Evolutionary conservation across 2,888 invertebrate species (phyloP), one percentile per base, ranked within the genome.

Genomic region (Hemithea aestivaria): DNA sequence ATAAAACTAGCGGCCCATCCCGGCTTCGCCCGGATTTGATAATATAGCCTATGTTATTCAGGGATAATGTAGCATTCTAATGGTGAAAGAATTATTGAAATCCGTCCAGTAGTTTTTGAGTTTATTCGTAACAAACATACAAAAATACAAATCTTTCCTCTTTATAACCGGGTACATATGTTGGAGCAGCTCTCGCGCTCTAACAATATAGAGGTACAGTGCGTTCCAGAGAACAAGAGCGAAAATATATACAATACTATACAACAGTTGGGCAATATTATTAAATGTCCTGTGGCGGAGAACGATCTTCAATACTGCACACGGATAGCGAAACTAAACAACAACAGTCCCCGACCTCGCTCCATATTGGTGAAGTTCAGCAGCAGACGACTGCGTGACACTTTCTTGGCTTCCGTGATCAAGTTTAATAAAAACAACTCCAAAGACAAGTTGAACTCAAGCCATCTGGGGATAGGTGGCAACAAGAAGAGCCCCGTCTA

Each of bases 131-230:
- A n/a, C n/a, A n/a, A n/a, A n/a, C n/a, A n/a, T n/a, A n/a, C n/a
- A n/a, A n/a, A n/a, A n/a, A n/a, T n/a, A n/a, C n/a, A n/a, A n/a
- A n/a, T n/a, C n/a, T n/a, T n/a, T n/a, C n/a, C n/a, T n/a, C n/a
- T n/a, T n/a, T n/a, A n/a, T n/a, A n/a, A 35, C 1, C 46, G 47
- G 5, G 21, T 53, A 2, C 28, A 24, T 6, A 41, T 40, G 10
- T 20, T 53, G 8, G 54, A 54, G 11, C 52, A 52, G 24, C 25
- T 33, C 6, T 38, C 50, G 2, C 36, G 54, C 7, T 24, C 45
- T 1, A 35, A 31, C 6, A 55, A 52, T 22, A 7, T 52, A 2
- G 49, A 55, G 49, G n/a, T n/a, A n/a, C n/a, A n/a, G n/a, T n/a
- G n/a, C n/a, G n/a, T n/a, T n/a, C n/a, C n/a, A n/a, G n/a, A 56